A percentile compares a stretch with the other conserved stretches of the same genome.
Conservation (phyloP, 2,888 invertebrate genomes). For the Phlogophora meticulosa region DNA sequence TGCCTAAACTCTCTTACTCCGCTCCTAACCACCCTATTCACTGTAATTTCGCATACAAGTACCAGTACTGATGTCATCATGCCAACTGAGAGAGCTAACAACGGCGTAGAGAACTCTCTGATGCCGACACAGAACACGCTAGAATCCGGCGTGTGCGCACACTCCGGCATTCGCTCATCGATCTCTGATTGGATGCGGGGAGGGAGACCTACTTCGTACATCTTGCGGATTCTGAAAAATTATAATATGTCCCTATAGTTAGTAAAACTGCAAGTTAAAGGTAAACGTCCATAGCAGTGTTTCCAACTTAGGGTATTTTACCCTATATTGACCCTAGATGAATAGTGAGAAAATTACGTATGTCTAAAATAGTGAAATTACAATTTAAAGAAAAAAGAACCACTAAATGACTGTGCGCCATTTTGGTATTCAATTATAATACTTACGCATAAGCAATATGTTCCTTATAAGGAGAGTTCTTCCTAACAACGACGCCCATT, state of each 20-base stretch:
- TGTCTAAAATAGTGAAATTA: no score
- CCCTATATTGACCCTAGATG: no score
- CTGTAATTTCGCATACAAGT: conserved; percentile 78
- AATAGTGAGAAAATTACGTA: no score
- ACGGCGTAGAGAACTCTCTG: conserved; percentile 91
- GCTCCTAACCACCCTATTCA: conserved; percentile 37
- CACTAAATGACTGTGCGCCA: no score
- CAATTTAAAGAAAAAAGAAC: not conserved
- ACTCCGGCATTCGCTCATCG: conserved; percentile 91
- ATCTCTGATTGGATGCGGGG: conserved; percentile 90
- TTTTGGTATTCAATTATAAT: not conserved
- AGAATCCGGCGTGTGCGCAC: conserved; percentile 87
- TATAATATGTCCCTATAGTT: no score
- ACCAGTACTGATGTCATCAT: conserved; percentile 79
- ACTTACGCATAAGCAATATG: conserved; percentile 92
- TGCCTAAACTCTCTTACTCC: conserved; percentile 22
- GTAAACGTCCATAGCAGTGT: no score
- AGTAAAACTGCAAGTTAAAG: no score
- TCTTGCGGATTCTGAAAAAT: conserved; percentile 89
- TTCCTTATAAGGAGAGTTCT: conserved; percentile 92
- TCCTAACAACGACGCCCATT: conserved; percentile 90
- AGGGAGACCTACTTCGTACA: conserved; percentile 92
- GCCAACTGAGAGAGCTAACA: conserved; percentile 89
- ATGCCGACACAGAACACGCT: conserved; percentile 89
- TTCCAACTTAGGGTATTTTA: no score